A percentile compares a stretch with the other conserved stretches of the same genome.
Evolutionary conservation across 2,888 invertebrate genomes (phyloP).

Genomic region (Cheilosia impressa): DNA sequence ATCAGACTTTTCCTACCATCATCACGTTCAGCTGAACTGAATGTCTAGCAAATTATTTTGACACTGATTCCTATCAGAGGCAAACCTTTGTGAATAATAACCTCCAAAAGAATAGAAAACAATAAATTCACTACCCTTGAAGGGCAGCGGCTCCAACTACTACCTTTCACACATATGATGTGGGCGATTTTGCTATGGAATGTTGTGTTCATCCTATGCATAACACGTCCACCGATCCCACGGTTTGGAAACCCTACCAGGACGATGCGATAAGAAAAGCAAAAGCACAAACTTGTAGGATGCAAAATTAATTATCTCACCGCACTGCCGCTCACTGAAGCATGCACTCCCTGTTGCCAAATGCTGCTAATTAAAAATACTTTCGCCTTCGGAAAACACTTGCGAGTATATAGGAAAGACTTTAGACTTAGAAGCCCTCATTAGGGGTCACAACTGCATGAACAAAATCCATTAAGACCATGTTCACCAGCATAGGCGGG

Average conservation of each 20-base stretch:
- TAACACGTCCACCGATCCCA: constrained; percentile 55
- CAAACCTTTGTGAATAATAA: constrained; percentile 42
- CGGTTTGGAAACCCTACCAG: constrained; percentile 41
- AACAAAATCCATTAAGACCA: constrained; percentile 67
- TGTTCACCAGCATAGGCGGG: constrained; percentile 53
- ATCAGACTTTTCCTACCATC: neutral
- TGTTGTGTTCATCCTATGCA: constrained; percentile 34
- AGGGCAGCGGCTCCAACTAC: constrained; percentile 20
- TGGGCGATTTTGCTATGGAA: constrained; percentile 63
- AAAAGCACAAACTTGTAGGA: constrained; percentile 65
- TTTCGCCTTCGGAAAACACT: constrained; percentile 74
- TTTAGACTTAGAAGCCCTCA: constrained; percentile 56
- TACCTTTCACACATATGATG: constrained; percentile 1
- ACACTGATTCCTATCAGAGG: constrained; percentile 50
- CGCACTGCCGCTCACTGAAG: constrained; percentile 20
- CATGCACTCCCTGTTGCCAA: constrained; percentile 26
- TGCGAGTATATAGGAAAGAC: constrained; percentile 39
- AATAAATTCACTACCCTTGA: constrained; percentile 58
- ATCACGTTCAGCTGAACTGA: constrained; percentile 54
- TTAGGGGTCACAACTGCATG: constrained; percentile 69
- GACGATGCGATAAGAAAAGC: constrained; percentile 58
- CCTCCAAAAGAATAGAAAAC: constrained; percentile 48
- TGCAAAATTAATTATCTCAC: constrained; percentile 73
- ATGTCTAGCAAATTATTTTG: constrained; percentile 62
- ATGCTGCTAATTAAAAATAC: constrained; percentile 71